A percentile compares a stretch with the other conserved stretches of the same genome.
These are phyloP conservation scores for Manduca sexta DNA, from an alignment of 1,140 invertebrate species.

Conservation along the genomic window DNA sequence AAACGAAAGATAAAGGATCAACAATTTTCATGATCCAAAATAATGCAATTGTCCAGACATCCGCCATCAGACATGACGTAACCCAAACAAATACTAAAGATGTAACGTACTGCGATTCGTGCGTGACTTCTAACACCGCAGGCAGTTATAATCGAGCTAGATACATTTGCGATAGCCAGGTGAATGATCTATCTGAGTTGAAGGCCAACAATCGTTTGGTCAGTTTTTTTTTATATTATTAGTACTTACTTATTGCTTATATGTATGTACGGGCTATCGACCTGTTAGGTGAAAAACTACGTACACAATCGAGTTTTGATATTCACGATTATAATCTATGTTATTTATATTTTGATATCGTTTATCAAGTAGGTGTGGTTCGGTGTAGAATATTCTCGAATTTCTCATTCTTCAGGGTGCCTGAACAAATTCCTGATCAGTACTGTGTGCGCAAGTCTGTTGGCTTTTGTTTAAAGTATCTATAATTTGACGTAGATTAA, in stretches of 20 bases:
- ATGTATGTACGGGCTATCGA: conserved; percentile 16
- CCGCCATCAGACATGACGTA: no score
- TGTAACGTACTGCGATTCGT: background rate
- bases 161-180: conserved; percentile 42
- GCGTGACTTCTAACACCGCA: conserved; percentile 12
- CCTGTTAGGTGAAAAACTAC: conserved; percentile 10
- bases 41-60: no score
- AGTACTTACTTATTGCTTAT: conserved; percentile 26
- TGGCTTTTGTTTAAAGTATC: no score
- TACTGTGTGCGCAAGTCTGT: no score
- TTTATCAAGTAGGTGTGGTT: background rate
- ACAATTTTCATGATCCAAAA: no score
- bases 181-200: conserved; percentile 50
- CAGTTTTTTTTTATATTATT: conserved; percentile 40
- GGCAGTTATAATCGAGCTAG: conserved; percentile 35
- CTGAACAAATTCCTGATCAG: no score
- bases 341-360: background rate
- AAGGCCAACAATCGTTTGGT: conserved; percentile 48
- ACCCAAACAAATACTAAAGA: no score
- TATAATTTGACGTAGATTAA: no score
- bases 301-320: conserved; percentile 2
- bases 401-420: no score
- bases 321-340: no score
- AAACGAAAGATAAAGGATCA: no score
- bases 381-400: no score